Percentiles rank a stretch among this genome's conserved stretches.
These are phyloP conservation scores for Pandemis cinnamomeana DNA, from an alignment of 2,888 invertebrate species.

Conservation along the genomic window DNA sequence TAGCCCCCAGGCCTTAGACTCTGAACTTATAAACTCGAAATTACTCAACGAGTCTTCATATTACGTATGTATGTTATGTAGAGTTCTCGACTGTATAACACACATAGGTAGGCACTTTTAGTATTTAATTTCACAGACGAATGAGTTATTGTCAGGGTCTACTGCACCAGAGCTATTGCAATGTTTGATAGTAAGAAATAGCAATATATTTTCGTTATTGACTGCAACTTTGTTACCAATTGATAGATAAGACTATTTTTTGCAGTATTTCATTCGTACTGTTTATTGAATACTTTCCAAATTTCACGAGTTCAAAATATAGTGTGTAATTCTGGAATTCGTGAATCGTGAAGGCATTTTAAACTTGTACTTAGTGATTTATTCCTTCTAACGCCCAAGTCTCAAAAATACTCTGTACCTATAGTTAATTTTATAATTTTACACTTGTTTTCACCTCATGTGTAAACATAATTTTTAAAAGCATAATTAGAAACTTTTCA, in stretches of 20 bases:
- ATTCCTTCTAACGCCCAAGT: background rate
- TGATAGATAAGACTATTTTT: background rate
- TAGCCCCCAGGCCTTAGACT: too few relatives aligned
- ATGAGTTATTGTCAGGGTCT: background rate
- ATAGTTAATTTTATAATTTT: background rate
- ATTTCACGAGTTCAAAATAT: background rate
- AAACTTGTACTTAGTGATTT: background rate
- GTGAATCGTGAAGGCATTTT: background rate
- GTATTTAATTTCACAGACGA: background rate
- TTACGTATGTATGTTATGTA: too few relatives aligned
- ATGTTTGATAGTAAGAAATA: background rate
- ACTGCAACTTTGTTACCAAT: background rate
- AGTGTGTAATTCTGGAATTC: background rate
- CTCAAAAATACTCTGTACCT: background rate
- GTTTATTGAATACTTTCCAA: background rate
- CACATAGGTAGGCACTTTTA: too few relatives aligned
- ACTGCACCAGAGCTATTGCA: background rate
- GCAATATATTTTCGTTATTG: background rate
- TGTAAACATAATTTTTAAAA: background rate
- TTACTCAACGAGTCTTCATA: too few relatives aligned
- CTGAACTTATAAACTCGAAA: background rate
- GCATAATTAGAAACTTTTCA: background rate
- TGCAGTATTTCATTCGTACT: too few relatives aligned
- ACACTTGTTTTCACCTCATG: too few relatives aligned
- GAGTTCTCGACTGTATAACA: too few relatives aligned